Percentiles rank a stretch among this genome's conserved stretches.
Conservation (phyloP, 2,797 vertebrate species). For the Phataginus tricuspis region DNA sequence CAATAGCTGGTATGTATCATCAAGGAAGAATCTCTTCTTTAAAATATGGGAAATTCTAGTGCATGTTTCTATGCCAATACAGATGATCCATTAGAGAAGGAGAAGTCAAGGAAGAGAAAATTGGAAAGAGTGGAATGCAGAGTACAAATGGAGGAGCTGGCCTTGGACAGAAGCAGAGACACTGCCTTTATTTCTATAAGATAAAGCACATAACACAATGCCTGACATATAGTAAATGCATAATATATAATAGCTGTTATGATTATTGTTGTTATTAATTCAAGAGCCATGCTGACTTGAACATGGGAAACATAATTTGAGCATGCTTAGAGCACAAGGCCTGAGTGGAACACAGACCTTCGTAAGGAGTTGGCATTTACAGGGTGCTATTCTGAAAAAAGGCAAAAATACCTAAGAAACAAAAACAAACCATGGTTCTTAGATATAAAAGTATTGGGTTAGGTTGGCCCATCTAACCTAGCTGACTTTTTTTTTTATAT, state of each 20-base stretch:
- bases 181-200: constrained; percentile 3
- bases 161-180: background rate
- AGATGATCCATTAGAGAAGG: background rate
- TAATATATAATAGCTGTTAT: background rate
- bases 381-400: background rate
- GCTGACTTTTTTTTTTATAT: background rate
- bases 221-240: background rate
- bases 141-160: background rate
- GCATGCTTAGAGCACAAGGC: background rate
- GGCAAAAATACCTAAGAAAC: background rate
- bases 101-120: background rate
- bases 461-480: background rate
- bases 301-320: background rate
- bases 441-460: constrained; percentile 1
- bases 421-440: background rate
- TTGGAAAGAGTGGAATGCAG: background rate
- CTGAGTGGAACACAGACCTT: background rate
- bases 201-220: background rate
- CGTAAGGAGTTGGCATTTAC: background rate
- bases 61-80: background rate
- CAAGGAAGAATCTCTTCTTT: background rate
- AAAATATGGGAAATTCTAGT: background rate
- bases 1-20: background rate
- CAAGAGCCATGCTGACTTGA: background rate
- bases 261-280: background rate